Evolutionary conservation across 2,888 invertebrate genomes (phyloP).

Genomic region (Sclerodermus sp.): DNA sequence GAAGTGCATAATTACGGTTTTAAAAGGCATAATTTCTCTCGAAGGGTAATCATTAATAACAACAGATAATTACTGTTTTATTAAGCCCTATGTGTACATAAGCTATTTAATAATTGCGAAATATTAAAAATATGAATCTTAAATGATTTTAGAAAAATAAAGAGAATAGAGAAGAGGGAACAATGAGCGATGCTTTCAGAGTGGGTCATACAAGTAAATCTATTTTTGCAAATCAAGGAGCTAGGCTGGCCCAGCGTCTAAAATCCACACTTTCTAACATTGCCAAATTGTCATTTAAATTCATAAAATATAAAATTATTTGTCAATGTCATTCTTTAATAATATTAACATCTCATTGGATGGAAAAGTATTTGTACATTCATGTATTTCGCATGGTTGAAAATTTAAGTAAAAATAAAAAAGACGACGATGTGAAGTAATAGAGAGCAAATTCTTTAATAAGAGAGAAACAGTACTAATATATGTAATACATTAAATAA

Average conservation of each 20-base stretch:
- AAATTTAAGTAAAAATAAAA: too few relatives aligned
- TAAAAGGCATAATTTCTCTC: too few relatives aligned
- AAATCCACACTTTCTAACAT: slow-evolving; percentile 41
- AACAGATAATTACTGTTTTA: neutral
- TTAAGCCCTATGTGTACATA: neutral
- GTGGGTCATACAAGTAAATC: slow-evolving; percentile 45
- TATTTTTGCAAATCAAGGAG: slow-evolving; percentile 50
- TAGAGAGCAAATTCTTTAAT: too few relatives aligned
- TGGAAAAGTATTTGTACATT: neutral
- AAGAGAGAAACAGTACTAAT: too few relatives aligned
- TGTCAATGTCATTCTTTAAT: too few relatives aligned
- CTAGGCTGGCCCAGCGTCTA: slow-evolving; percentile 40
- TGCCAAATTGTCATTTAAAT: slow-evolving; percentile 29
- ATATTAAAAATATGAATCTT: neutral
- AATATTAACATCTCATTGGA: neutral
- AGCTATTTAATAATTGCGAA: too few relatives aligned
- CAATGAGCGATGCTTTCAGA: slow-evolving; percentile 42
- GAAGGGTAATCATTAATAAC: neutral
- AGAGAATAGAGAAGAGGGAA: slow-evolving; percentile 14
- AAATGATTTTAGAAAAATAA: slow-evolving; percentile 4
- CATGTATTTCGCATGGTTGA: neutral
- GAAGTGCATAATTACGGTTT: too few relatives aligned
- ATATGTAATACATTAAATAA: too few relatives aligned
- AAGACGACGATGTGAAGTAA: too few relatives aligned
- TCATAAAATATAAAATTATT: too few relatives aligned